Evolutionary conservation across 2,113 vertebrate species (phyloP), one percentile per base, ranked within the genome.

Genomic region (Tor tambroides): DNA sequence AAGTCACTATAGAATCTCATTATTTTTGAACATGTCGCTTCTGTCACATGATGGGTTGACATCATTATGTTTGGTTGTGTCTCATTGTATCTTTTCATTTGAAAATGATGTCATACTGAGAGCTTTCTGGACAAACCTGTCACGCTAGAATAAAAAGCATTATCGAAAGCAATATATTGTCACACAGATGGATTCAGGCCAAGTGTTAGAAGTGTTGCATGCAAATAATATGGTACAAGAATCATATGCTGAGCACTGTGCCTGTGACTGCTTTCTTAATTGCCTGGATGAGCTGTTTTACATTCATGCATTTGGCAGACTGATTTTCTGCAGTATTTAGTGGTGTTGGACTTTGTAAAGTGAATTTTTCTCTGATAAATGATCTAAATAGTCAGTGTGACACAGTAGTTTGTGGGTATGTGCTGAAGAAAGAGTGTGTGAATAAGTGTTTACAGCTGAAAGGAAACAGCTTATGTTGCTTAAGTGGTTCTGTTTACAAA

Each of bases 111-210:
- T 41, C 51, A 61, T 26, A 35, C 11, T 76, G 71, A 28, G 23
- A 76, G n/a, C n/a, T 76, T 12, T 76, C 54, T 61, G 54, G 54
- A 61, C 21, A 61, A 80, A 80, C 54, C 49, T 80, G 78, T 80
- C 3, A 17, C 7, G 21, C 30, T 14, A 61, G 77, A 80, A 61
- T 61, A 2, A 12, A 61, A 35, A 38, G 51, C 51, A 38, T 59
- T 59, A 59, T 59, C 17, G 11, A 46, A 75, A 26, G 72, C 72
- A 46, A 46, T 46, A 17, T 75, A 8, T 49, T 15, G 41, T 46
- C 41, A 46, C 23, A 26, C 23, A 43, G 6, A 75, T 75, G 38
- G 43, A 11, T 75, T 74, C 1, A 15, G 46, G 23, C 23, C n/a
- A 67, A 67, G 14, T 67, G 5, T 67, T 46, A 75, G 12, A 75